These are phyloP conservation scores for Anastrepha obliqua DNA, from an alignment of 1,140 invertebrate genomes.

Conservation along the genomic window DNA sequence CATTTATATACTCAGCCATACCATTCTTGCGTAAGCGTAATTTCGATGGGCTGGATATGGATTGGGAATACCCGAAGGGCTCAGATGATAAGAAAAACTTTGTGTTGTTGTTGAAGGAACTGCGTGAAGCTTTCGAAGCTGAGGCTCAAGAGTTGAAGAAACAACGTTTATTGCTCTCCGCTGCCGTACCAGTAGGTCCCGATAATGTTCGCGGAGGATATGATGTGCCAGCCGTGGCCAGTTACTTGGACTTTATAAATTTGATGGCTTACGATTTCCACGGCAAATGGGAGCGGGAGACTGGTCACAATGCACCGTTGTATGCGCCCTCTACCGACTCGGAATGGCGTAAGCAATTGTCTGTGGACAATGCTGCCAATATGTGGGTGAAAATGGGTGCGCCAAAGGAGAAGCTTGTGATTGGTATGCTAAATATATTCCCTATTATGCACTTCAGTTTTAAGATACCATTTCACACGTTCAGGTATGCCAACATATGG, in stretches of 20 bases:
- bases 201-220: conserved; percentile 94
- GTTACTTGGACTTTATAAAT: conserved; percentile 95
- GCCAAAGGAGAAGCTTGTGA: conserved; percentile 95
- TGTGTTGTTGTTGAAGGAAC: conserved; percentile 91
- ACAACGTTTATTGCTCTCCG: conserved; percentile 88
- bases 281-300: conserved; percentile 94
- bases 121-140: conserved; percentile 93
- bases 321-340: conserved; percentile 91
- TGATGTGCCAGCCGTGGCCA: conserved; percentile 92
- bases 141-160: conserved; percentile 93
- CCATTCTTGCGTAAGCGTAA: conserved; percentile 89
- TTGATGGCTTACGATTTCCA: conserved; percentile 97
- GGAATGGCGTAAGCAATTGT: conserved; percentile 94
- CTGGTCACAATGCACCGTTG: conserved; percentile 94
- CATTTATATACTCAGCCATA: conserved; percentile 95
- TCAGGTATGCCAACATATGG: conserved; percentile 96
- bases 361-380: conserved; percentile 88
- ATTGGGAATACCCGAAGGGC: conserved; percentile 98
- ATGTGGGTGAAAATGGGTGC: conserved; percentile 93
- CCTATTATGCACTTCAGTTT: background rate
- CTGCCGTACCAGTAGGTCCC: conserved; percentile 95
- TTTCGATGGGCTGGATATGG: conserved; percentile 94
- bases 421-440: conserved; percentile 73
- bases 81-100: conserved; percentile 95
- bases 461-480: too few relatives aligned